Base-by-base conservation (phyloP, 2,113 vertebrate genomes). In the Campylomormyrus numenius region DNA sequence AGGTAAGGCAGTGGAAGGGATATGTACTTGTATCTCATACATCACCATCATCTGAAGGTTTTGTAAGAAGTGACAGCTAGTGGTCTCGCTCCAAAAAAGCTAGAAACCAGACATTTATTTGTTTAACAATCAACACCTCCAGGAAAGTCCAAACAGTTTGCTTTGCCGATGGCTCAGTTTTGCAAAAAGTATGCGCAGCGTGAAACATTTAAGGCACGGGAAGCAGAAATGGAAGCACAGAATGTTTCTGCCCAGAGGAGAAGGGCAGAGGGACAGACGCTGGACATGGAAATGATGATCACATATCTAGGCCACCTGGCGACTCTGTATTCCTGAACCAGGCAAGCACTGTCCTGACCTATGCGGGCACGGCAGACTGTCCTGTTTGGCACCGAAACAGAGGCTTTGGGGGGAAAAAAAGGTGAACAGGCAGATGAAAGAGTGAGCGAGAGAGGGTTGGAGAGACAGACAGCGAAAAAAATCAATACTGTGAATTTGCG, bases 401-500 rank as follows among this genome's bases (percentile, higher is more conserved):
- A 48, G n/a, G 42, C 21, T 45, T 3, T 46, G 39, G 39, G 53
- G n/a, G 11, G 50, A 80, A 48, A 27, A 88, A 85, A 42, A 85
- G 42, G 27, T 48, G 83, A 31, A n/a, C 45, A 15, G 31, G 56
- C 35, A 31, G 77, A 62, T 52, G 85, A 49, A 31, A 77, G 31
- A 35, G 10, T 39, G 56, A 87, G 39, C 2, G 24, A 52, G 45
- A 87, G 49, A 31, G 49, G 49, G 27, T 19, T 80, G 74, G 35
- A 87, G 49, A 87, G 85, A 27, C 27, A 53, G 49, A 35, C 27
- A 1, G 17, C 10, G 31, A 48, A 86, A 66, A 87, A 70, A 87
- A 90, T 70, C 89, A 86, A 87, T 87, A 70, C 42, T 8, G 17
- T 70, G 53, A 87, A 90, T 90, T 90, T 53, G n/a, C 24, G 11